Base-by-base conservation (phyloP, 1,140 invertebrate species). In the Achatina immaculata region DNA sequence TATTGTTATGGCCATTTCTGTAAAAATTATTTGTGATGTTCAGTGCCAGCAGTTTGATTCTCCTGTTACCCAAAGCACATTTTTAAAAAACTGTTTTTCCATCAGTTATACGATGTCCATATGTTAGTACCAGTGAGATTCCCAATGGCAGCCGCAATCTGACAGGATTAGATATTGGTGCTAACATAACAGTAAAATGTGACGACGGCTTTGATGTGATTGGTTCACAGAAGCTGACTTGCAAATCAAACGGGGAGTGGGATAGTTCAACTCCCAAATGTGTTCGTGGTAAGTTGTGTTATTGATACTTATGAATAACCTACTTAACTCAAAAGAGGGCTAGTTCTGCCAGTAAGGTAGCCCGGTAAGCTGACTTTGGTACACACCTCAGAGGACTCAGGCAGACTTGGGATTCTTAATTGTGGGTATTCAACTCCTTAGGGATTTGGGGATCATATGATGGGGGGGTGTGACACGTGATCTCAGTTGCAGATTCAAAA, bases 31-130 rank as follows among this genome's bases (percentile, higher is more conserved):
- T 14, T 14, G 48, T 24, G 48, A 14, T 51, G 24, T 14, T 24
- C 11, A 24, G 11, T 14, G 48, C 48, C 48, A 51, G 11, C 48
- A 14, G 11, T 51, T 24, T 51, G 48, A 11, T 51, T 51, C 48
- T 14, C 48, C 11, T 51, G 11, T 51, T 51, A 51, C 11, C 11
- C 48, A 51, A 14, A 14, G 24, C 11, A 51, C 11, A 51, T 11
- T 14, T 76, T 24, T 31, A 34, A n/a, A n/a, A n/a, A n/a, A n/a
- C n/a, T n/a, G n/a, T 78, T 75, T 81, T 78, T 81, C 45, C 58
- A 68, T 28, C 75, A 88, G 87, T 86, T 45, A 73, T 86, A 21
- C 77, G 86, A 14, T 88, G 87, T 80, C 83, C 84, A 3, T 86
- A 83, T 42, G 31, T 72, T 4, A 43, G 66, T 31, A 6, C 19